Percentiles rank a stretch among this genome's conserved stretches.
phyloP scores from a whole-genome alignment of 2,797 vertebrate genomes.

The Sylvilagus floridanus region DNA sequence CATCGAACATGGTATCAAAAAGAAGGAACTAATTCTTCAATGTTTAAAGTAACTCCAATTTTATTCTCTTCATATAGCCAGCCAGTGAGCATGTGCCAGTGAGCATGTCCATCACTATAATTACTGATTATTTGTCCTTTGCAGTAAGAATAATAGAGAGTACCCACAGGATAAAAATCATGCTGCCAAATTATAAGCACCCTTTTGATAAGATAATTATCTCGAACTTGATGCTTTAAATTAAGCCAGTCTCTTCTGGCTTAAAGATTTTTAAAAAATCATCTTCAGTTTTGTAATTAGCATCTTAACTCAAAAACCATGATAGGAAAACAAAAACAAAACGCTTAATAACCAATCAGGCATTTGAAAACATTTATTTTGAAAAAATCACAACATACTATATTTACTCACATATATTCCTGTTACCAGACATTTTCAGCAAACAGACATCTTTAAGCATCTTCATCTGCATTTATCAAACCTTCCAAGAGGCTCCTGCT shows the following conservation, averaged over 20 bases:
- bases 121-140: neutral
- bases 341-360: neutral
- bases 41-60: neutral
- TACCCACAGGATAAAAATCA: neutral
- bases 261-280: constrained; percentile 7
- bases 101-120: neutral
- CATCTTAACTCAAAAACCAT: constrained; percentile 41
- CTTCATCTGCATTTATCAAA: constrained; percentile 72
- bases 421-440: constrained; percentile 74
- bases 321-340: neutral
- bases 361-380: constrained; percentile 74
- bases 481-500: constrained; percentile 67
- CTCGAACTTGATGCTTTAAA: neutral
- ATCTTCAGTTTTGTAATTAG: neutral
- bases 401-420: constrained; percentile 72
- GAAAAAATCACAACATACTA: constrained; percentile 31
- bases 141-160: neutral
- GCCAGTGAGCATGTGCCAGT: neutral
- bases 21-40: neutral
- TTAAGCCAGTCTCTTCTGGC: constrained; percentile 39
- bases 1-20: neutral
- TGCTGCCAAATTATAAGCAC: neutral
- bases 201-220: neutral
- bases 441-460: constrained; percentile 73
- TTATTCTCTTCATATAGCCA: neutral